These are phyloP conservation scores for Amblyopsis rosae DNA, from an alignment of 2,113 vertebrate genomes.

Conservation along the genomic window DNA sequence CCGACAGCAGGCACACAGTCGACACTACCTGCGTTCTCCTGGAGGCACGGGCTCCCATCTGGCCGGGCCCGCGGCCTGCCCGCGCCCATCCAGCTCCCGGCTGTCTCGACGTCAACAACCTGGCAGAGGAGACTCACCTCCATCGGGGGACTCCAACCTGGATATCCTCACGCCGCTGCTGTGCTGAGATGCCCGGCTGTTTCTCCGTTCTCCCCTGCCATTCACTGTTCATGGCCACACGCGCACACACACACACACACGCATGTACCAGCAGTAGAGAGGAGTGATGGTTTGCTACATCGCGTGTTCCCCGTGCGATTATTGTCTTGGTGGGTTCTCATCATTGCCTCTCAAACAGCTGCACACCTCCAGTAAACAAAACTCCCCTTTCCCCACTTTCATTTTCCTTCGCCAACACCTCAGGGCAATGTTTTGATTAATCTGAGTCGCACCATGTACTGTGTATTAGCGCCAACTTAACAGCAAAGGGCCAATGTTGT, in stretches of 20 bases:
- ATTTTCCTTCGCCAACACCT: slow-evolving; percentile 2
- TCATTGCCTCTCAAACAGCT: slow-evolving; percentile 16
- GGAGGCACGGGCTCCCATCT: slow-evolving; percentile 51
- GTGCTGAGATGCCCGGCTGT: not conserved
- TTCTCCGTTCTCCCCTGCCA: slow-evolving; percentile 5
- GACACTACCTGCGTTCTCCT: slow-evolving; percentile 20
- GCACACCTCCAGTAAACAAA: not conserved
- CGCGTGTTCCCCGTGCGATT: slow-evolving; percentile 27
- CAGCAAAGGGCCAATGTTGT: slow-evolving; percentile 21
- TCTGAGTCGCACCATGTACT: not conserved
- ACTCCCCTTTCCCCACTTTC: not conserved
- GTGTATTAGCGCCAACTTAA: not conserved
- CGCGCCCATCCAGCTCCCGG: slow-evolving; percentile 36
- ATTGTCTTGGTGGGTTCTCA: slow-evolving; percentile 7
- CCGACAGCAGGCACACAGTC: slow-evolving; percentile 20
- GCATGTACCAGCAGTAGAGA: not conserved
- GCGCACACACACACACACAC: slow-evolving; percentile 4
- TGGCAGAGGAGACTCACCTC: slow-evolving; percentile 7
- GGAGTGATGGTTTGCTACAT: not conserved
- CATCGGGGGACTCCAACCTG: slow-evolving; percentile 20
- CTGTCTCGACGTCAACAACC: slow-evolving; percentile 51
- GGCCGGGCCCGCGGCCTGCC: slow-evolving; percentile 50
- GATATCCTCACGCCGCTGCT: not conserved
- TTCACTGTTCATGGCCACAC: not conserved
- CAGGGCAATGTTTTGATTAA: not conserved